Evolutionary conservation across 2,113 vertebrate species (phyloP).

Genomic region (Scytalopus superciliaris): DNA sequence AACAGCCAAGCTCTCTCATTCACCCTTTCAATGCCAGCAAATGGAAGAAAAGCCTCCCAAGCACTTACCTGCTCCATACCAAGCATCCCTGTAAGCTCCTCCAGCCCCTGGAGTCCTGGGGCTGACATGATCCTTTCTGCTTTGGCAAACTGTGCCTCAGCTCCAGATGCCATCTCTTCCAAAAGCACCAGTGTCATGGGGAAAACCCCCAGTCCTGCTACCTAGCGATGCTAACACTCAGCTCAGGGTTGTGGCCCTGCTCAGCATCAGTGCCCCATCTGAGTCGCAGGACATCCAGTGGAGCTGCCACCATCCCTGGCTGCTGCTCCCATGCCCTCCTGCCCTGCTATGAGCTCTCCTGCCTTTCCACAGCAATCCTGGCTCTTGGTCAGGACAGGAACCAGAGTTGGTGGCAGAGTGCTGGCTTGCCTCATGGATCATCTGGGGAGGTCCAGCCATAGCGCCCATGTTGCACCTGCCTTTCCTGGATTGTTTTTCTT

Average conservation of each 20-base stretch:
- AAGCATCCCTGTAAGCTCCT: background rate
- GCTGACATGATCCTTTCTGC: background rate
- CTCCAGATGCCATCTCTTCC: background rate
- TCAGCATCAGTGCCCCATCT: background rate
- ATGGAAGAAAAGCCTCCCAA: background rate
- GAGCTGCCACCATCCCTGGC: background rate
- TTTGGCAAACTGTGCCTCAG: background rate
- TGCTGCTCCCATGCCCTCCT: background rate
- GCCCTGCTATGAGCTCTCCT: fast-evolving
- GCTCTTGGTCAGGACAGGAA: background rate
- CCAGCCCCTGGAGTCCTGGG: background rate
- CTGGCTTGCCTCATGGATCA: background rate
- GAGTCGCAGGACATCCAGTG: background rate
- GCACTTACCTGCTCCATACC: background rate
- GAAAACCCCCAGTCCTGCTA: background rate
- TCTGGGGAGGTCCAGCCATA: background rate
- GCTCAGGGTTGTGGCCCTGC: background rate
- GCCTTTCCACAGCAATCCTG: fast-evolving
- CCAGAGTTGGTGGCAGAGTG: fast-evolving
- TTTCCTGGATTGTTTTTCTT: background rate
- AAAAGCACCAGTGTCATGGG: background rate
- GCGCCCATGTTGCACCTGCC: background rate
- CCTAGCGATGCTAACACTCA: background rate
- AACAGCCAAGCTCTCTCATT: background rate
- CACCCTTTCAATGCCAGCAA: background rate